Conservation (phyloP, 92 coral and sea anemone species). For the Heliopora coerulea region DNA sequence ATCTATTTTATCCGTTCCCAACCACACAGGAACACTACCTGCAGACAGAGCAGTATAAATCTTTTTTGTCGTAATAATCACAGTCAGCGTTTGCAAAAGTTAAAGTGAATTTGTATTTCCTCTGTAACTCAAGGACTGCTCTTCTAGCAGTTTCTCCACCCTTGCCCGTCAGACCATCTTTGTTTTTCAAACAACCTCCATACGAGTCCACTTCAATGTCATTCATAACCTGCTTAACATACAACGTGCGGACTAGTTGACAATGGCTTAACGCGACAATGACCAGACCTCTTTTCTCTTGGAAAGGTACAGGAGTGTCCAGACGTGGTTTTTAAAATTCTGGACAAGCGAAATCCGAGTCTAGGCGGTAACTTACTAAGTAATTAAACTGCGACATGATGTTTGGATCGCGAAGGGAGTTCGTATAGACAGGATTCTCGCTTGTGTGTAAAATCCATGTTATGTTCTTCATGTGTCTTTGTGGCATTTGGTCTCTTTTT, state of each 20-base stretch:
- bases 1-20: conserved; percentile 96
- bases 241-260: conserved; percentile 85
- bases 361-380: conserved; percentile 74
- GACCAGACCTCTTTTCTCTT: conserved; percentile 64
- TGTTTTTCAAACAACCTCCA: conserved; percentile 78
- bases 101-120: conserved; percentile 82
- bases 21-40: conserved; percentile 87
- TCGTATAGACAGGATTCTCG: conserved; percentile 90
- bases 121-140: conserved; percentile 71
- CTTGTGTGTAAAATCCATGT: conserved; percentile 95
- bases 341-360: conserved; percentile 97
- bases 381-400: conserved; percentile 85
- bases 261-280: conserved; percentile 82
- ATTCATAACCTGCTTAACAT: conserved; percentile 80
- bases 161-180: conserved; percentile 68
- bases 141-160: conserved; percentile 35
- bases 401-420: conserved; percentile 57
- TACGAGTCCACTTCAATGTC: conserved; percentile 76
- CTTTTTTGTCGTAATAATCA: conserved; percentile 87
- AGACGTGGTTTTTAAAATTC: conserved; percentile 78
- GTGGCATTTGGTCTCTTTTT: conserved; percentile 86
- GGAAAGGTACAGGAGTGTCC: conserved; percentile 72
- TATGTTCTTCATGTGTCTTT: conserved; percentile 61
- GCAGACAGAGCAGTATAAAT: conserved; percentile 85
- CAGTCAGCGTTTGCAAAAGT: conserved; percentile 94